Percentiles rank a stretch among this genome's conserved stretches.
phyloP scores from a whole-genome alignment of 2,888 invertebrate genomes.

The Endomychus coccineus region DNA sequence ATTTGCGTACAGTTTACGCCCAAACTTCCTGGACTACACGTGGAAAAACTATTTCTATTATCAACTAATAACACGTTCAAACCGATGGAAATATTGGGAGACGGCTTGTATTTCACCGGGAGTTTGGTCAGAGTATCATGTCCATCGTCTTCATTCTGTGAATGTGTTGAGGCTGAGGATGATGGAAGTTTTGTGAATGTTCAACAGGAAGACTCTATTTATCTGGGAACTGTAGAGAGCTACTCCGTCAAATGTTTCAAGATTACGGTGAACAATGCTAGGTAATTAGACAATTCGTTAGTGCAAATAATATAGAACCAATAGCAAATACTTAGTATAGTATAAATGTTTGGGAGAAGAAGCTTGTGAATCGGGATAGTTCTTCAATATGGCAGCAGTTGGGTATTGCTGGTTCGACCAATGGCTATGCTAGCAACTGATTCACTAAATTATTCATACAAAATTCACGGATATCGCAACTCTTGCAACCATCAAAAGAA shows the following conservation, averaged over 20 bases:
- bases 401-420: too few relatives aligned
- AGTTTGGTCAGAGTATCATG: constrained; percentile 21
- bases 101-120: constrained; percentile 39
- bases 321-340: background rate
- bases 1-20: constrained; percentile 41
- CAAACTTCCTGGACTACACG: constrained; percentile 33
- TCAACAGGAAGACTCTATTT: constrained; percentile 24
- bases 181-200: too few relatives aligned
- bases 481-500: too few relatives aligned
- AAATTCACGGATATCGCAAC: too few relatives aligned
- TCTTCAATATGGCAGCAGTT: too few relatives aligned
- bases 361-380: too few relatives aligned
- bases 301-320: constrained; percentile 1
- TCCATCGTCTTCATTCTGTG: constrained; percentile 10
- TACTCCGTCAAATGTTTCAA: constrained; percentile 15
- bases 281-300: constrained; percentile 20
- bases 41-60: constrained; percentile 12
- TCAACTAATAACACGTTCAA: constrained; percentile 11
- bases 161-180: constrained; percentile 12
- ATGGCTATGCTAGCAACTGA: too few relatives aligned
- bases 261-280: constrained; percentile 29
- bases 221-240: constrained; percentile 22
- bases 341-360: too few relatives aligned
- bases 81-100: constrained; percentile 37
- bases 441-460: too few relatives aligned